These are phyloP conservation scores for Zaprionus vittiger DNA, from an alignment of 1,140 invertebrate species.

Conservation along the genomic window DNA sequence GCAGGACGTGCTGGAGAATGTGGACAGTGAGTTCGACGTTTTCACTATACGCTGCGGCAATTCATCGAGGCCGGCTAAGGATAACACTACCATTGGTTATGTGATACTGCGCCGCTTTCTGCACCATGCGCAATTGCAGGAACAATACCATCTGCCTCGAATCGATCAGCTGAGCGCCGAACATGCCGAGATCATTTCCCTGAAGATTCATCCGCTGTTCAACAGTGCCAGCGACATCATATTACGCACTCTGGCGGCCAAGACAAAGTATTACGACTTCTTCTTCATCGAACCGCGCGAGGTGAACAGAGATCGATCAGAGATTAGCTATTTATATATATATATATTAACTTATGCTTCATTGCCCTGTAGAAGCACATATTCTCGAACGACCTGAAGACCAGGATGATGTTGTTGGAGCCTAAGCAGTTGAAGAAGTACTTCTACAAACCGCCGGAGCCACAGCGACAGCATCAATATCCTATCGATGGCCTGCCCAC, in stretches of 20 bases:
- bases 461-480: not conserved
- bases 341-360: not conserved
- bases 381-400: conserved; percentile 63
- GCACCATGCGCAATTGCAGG: conserved; percentile 21
- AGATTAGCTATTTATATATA: not conserved
- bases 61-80: conserved; percentile 39
- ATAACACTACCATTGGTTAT: conserved; percentile 66
- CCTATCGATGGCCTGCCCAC: not conserved
- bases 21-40: conserved; percentile 50
- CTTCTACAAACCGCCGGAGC: not conserved
- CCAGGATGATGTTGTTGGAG: conserved; percentile 71
- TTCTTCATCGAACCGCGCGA: conserved; percentile 41
- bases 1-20: conserved; percentile 56
- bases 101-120: conserved; percentile 58
- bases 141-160: conserved; percentile 55
- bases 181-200: conserved; percentile 65
- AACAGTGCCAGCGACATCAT: conserved; percentile 46
- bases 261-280: conserved; percentile 59
- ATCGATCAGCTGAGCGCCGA: conserved; percentile 31
- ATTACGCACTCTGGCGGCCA: conserved; percentile 58
- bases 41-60: conserved; percentile 75
- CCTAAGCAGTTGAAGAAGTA: conserved; percentile 41
- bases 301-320: conserved; percentile 8
- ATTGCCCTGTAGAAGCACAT: conserved; percentile 8
- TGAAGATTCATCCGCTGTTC: conserved; percentile 68